A percentile compares a stretch with the other conserved stretches of the same genome.
phyloP scores from a whole-genome alignment of 2,888 invertebrate species.

The Orchestes rusci region DNA sequence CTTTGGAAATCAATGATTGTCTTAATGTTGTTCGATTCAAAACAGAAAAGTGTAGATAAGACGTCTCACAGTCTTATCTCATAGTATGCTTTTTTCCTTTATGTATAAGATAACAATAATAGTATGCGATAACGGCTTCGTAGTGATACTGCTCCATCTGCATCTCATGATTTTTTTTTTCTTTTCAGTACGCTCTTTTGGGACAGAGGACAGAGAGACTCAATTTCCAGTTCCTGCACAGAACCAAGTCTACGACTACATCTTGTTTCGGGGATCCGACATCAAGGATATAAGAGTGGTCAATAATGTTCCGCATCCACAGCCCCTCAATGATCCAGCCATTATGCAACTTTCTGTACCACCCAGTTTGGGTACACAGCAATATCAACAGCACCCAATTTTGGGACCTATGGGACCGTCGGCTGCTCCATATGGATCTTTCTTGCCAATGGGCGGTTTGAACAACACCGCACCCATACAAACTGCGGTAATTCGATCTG shows the following conservation, averaged over 20 bases:
- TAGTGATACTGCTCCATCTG: too few species aligned
- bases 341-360: constrained; percentile 87
- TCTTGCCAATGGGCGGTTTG: constrained; percentile 45
- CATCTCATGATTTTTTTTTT: too few species aligned
- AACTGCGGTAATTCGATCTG: constrained; percentile 12
- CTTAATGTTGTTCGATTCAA: too few species aligned
- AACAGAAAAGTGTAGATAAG: too few species aligned
- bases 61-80: too few species aligned
- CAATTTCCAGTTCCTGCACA: constrained; percentile 93
- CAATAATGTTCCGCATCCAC: constrained; percentile 69
- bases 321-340: constrained; percentile 85
- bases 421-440: constrained; percentile 46
- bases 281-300: constrained; percentile 98
- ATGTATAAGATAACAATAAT: too few species aligned
- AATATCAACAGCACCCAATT: constrained; percentile 65
- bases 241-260: constrained; percentile 98
- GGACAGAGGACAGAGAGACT: constrained; percentile 96
- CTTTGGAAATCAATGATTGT: too few species aligned
- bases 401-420: constrained; percentile 49
- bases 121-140: too few species aligned
- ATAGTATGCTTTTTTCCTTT: too few species aligned
- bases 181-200: constrained; percentile 89
- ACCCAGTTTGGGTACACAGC: constrained; percentile 57
- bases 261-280: constrained; percentile 95
- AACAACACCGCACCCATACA: constrained; percentile 39